A percentile compares a stretch with the other conserved stretches of the same genome.
These are phyloP conservation scores for Andinoacara biseriatus DNA, from an alignment of 2,113 vertebrate species.

Conservation along the genomic window DNA sequence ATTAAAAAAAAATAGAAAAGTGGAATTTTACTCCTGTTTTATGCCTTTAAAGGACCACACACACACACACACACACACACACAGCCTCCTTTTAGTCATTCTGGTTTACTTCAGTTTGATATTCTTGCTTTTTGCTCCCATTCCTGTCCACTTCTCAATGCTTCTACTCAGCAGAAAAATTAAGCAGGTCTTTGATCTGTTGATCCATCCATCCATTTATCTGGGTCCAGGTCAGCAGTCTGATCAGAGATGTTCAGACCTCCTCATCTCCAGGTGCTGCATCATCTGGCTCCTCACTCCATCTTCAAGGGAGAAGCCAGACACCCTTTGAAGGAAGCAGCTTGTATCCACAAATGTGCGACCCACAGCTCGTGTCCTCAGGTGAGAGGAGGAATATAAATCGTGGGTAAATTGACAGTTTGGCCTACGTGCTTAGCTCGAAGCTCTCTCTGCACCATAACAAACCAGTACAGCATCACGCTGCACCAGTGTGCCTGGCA, in stretches of 20 bases:
- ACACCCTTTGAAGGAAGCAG: background rate
- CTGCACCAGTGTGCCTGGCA: fast-evolving
- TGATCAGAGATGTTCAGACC: background rate
- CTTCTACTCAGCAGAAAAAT: background rate
- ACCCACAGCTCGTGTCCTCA: background rate
- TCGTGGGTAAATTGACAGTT: background rate
- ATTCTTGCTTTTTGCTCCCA: background rate
- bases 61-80: no score
- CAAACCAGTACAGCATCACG: background rate
- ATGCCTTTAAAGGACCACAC: constrained; percentile 16
- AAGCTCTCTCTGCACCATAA: background rate
- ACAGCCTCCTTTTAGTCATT: background rate
- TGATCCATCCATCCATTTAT: background rate
- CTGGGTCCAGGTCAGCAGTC: background rate
- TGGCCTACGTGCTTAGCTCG: background rate
- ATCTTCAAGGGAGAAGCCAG: background rate
- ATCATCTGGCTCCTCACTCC: background rate
- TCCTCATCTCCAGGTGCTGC: background rate
- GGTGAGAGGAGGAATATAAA: background rate
- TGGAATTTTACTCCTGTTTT: background rate
- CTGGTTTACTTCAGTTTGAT: background rate
- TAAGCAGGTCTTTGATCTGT: background rate
- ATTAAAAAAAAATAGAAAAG: background rate
- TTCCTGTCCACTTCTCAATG: background rate
- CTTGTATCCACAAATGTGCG: background rate